Base-by-base conservation (phyloP, 2,113 vertebrate species). In the Plectropomus leopardus region DNA sequence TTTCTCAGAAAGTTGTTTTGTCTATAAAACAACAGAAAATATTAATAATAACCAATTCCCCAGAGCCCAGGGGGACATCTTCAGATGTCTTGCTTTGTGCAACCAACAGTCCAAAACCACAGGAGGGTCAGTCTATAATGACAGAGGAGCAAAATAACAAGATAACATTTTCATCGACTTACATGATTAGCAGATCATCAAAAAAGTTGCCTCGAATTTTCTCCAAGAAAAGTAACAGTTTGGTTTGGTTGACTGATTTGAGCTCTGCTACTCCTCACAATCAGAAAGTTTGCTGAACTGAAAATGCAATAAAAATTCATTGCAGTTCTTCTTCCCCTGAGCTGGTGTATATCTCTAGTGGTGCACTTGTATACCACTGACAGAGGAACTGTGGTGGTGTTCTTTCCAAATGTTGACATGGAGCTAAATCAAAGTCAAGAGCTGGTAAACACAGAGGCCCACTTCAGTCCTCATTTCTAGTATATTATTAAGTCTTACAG, bases 401-500 rank as follows among this genome's bases (percentile, higher is more conserved):
- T 69, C n/a, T 50, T 63, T 71, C 26, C 23, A 70, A 74, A 66
- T 67, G 68, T 64, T 74, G 51, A 74, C 64, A 76, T 40, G 16
- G 6, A 15, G 7, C 9, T 65, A 47, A 77, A 51, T 63, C 55
- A 68, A 68, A 54, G 63, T 82, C 57, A 57, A 47, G 44, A 57
- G 28, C 54, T 67, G 54, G 66, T 48, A 61, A 64, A 82, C 68
- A 82, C 28, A 28, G 24, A 48, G n/a, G 34, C 14, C 40, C 51
- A 65, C 47, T 60, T 71, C 19, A 26, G 42, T 54, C 55, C 5
- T 63, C 30, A 57, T 81, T n/a, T 61, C 15, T 10, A 54, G 15
- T 42, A 23, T 30, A 16, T 54, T 55, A 50, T 78, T 45, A 60
- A 53, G 19, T 72, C 42, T 75, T 13, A 34, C 19, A 44, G 65